phyloP scores from a whole-genome alignment of 1,140 invertebrate species.

The Halictus rubicundus region DNA sequence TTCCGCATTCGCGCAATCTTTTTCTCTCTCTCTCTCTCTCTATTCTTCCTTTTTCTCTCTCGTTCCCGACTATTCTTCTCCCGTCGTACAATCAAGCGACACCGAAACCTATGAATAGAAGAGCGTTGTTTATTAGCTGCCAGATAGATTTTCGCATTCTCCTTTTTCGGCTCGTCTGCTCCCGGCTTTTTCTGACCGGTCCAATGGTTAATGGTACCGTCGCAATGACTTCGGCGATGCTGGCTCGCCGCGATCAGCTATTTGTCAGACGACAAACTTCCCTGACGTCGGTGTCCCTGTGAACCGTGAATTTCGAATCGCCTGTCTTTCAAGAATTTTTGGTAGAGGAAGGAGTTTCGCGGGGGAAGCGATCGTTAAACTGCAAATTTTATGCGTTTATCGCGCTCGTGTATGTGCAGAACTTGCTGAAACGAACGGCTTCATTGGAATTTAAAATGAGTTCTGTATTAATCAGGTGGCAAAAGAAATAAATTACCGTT shows the following conservation, averaged over 20 bases:
- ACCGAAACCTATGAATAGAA: slow-evolving; percentile 70
- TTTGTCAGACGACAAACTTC: slow-evolving; percentile 37
- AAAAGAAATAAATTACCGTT: too few species aligned
- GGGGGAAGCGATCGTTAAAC: too few species aligned
- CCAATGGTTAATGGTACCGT: slow-evolving; percentile 54
- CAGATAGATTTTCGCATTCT: slow-evolving; percentile 43
- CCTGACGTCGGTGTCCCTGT: slow-evolving; percentile 13
- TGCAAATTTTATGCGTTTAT: neutral
- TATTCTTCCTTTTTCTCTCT: neutral
- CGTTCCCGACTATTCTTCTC: neutral
- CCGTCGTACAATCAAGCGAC: slow-evolving; percentile 33
- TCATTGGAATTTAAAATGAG: too few species aligned
- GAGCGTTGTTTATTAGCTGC: slow-evolving; percentile 66
- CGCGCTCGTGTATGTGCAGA: too few species aligned
- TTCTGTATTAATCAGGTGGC: too few species aligned
- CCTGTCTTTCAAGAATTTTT: neutral
- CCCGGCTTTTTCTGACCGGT: slow-evolving; percentile 38
- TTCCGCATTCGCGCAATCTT: slow-evolving; percentile 1
- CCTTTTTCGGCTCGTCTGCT: slow-evolving; percentile 3
- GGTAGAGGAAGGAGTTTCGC: neutral
- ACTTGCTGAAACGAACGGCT: too few species aligned
- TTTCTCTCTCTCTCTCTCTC: neutral
- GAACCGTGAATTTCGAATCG: slow-evolving; percentile 15
- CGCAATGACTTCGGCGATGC: slow-evolving; percentile 50
- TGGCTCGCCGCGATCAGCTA: slow-evolving; percentile 24